These are phyloP conservation scores for Threskiornis aethiopicus DNA, from an alignment of 2,797 vertebrate genomes.

Conservation along the genomic window DNA sequence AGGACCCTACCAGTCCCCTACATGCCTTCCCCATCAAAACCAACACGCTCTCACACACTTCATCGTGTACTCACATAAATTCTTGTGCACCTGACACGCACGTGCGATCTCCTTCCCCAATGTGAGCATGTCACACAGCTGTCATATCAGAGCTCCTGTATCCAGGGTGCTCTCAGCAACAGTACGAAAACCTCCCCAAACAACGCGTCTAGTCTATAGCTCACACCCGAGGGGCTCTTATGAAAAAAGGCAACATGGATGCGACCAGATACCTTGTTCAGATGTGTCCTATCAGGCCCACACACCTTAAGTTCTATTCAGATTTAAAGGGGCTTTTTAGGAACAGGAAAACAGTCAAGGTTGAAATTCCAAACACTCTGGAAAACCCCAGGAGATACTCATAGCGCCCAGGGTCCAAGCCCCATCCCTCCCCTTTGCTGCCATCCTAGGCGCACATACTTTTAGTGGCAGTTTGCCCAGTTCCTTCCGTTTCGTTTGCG, in stretches of 20 bases:
- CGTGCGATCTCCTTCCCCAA: neutral
- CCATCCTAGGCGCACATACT: constrained; percentile 49
- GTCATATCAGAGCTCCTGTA: neutral
- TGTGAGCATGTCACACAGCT: neutral
- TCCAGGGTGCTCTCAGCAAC: neutral
- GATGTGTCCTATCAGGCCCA: neutral
- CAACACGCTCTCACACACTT: rapidly evolving
- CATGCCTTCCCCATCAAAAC: neutral
- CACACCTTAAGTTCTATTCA: rapidly evolving
- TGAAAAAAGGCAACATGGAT: neutral
- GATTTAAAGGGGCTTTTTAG: neutral
- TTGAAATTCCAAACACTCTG: neutral
- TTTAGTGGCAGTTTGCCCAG: constrained; percentile 86
- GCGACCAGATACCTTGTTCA: neutral
- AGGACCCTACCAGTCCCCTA: neutral
- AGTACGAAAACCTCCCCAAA: neutral
- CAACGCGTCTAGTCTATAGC: neutral
- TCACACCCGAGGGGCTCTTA: neutral
- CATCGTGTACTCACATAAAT: neutral
- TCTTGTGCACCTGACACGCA: neutral
- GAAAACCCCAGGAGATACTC: neutral
- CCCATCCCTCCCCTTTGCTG: rapidly evolving
- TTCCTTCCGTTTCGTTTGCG: constrained; percentile 86
- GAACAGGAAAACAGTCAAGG: neutral
- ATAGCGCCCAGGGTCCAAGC: neutral